Base-by-base conservation (phyloP, 2,797 vertebrate species). In the Orestias chungarensis region DNA sequence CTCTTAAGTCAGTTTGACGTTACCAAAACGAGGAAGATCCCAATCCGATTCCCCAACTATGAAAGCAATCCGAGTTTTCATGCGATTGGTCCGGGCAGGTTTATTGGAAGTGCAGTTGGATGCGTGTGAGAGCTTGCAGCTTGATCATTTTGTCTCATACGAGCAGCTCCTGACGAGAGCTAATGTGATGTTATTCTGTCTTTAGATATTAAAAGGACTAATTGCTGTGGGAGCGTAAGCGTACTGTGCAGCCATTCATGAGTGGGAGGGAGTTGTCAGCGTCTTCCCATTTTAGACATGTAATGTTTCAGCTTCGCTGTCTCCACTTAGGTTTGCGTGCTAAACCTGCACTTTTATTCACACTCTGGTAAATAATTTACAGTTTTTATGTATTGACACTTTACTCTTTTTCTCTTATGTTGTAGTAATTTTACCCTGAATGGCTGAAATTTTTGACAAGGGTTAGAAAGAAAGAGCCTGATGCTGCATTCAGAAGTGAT, bases 31-130 rank as follows among this genome's bases (percentile, higher is more conserved):
- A n/a, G n/a, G 27, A 49, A 64, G 40, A 50, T 76, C 66, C 47
- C 72, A 65, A 52, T 82, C 64, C 55, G 68, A 81, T 87, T 81
- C 27, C 38, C 31, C 44, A 62, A 74, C 80, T 80, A 82, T 87
- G 83, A 88, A 85, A 88, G 87, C 78, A 27, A 31, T 59, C 35
- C 12, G 59, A 87, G 80, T 74, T 68, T 74, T 42, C 74, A 84
- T 72, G 76, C 65, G 73, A 80, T 85, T 84, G 82, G 89, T 80
- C 76, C 84, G 84, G 76, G 61, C 46, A 71, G 59, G 68, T 82
- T 90, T 75, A 38, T 87, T 73, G 78, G 82, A 80, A 80, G 88
- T 85, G 87, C 67, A 62, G 35, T 40, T 12, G 2, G 78, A 82
- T 35, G 59, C 64, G 50, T 46, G 64, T 2, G 11, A 70, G 9